Percentiles rank a stretch among this genome's conserved stretches.
phyloP scores from a whole-genome alignment of 2,888 invertebrate species.

The Ceriagrion tenellum region DNA sequence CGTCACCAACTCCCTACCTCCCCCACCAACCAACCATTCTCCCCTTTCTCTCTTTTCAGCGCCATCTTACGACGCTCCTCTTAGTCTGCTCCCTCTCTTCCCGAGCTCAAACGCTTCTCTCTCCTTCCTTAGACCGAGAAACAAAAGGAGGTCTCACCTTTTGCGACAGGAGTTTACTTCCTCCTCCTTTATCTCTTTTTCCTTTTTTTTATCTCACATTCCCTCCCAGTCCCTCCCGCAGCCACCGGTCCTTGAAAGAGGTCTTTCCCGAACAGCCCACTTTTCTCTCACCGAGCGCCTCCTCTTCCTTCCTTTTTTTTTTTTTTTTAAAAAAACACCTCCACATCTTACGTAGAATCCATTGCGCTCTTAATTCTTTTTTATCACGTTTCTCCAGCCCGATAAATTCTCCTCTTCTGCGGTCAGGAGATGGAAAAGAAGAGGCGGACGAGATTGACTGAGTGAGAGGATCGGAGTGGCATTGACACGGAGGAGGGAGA shows the following conservation, averaged over 20 bases:
- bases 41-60: background rate
- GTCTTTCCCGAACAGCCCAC: no score
- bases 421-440: background rate
- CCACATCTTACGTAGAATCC: background rate
- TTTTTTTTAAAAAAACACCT: no score
- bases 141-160: conserved; percentile 24
- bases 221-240: background rate
- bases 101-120: background rate
- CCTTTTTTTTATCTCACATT: background rate
- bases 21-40: background rate
- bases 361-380: background rate
- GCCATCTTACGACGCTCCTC: background rate
- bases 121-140: background rate
- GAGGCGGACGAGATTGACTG: background rate
- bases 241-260: no score
- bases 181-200: background rate
- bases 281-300: background rate
- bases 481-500: background rate
- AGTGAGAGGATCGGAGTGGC: background rate
- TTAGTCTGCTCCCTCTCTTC: background rate
- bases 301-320: background rate
- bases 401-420: background rate
- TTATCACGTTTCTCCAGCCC: background rate
- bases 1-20: background rate
- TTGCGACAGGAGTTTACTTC: background rate